phyloP scores from a whole-genome alignment of 2,797 vertebrate genomes.

The Sebastes melanostomus region DNA sequence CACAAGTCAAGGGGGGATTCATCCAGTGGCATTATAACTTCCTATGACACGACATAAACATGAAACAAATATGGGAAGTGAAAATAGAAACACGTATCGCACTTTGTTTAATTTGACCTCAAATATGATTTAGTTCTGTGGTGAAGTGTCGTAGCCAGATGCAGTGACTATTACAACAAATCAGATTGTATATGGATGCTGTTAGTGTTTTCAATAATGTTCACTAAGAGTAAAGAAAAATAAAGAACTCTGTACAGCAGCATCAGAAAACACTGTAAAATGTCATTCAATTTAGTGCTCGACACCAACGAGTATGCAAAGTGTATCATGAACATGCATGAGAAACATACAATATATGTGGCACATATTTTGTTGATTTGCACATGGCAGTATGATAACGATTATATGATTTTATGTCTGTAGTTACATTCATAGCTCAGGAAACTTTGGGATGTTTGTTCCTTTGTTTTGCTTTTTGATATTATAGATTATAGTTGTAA shows the following conservation, averaged over 20 bases:
- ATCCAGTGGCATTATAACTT: neutral
- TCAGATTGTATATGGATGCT: neutral
- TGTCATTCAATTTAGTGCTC: neutral
- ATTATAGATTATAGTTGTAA: neutral
- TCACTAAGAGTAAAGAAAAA: neutral
- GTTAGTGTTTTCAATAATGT: neutral
- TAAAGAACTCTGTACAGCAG: conserved; percentile 10
- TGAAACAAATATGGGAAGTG: neutral
- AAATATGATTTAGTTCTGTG: neutral
- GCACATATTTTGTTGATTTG: neutral
- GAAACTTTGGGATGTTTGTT: conserved; percentile 3
- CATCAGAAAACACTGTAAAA: neutral
- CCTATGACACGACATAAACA: neutral
- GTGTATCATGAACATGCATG: neutral
- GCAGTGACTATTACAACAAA: neutral
- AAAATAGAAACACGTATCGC: neutral
- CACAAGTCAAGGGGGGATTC: neutral
- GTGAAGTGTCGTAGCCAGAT: neutral
- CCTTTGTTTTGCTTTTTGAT: neutral
- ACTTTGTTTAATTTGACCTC: neutral
- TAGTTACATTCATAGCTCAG: conserved; percentile 21
- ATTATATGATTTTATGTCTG: neutral
- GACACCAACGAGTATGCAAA: neutral
- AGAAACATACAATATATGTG: neutral
- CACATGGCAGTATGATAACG: neutral